These are phyloP conservation scores for Papilio machaon DNA, from an alignment of 1,140 invertebrate species.

Conservation along the genomic window DNA sequence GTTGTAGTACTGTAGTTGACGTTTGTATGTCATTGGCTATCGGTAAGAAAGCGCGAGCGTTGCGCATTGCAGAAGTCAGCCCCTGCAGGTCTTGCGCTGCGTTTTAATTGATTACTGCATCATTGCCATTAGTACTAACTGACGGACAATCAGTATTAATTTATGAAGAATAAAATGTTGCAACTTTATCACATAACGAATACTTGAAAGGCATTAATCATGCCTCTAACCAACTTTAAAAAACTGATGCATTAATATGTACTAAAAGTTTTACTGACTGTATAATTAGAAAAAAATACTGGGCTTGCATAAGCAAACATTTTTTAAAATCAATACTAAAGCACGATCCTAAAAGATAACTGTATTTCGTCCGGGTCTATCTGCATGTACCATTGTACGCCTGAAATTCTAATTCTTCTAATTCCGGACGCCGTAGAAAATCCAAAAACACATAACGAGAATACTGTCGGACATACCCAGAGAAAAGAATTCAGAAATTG, in stretches of 20 bases:
- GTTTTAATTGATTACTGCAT: conserved; percentile 4
- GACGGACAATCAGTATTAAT: background rate
- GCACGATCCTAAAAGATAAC: background rate
- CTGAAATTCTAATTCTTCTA: conserved; percentile 20
- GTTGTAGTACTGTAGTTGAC: background rate
- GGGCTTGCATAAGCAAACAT: too few relatives aligned
- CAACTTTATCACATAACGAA: background rate
- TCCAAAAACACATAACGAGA: background rate
- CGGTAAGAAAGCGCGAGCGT: background rate
- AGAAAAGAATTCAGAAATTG: background rate
- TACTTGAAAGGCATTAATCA: too few relatives aligned
- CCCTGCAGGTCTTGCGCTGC: background rate
- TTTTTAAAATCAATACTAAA: too few relatives aligned
- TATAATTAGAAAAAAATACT: too few relatives aligned
- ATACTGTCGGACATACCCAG: background rate
- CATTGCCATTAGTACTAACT: background rate
- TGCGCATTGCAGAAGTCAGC: background rate
- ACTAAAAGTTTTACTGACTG: too few relatives aligned
- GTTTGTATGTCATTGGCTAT: background rate
- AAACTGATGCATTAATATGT: too few relatives aligned
- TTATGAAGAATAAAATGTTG: background rate
- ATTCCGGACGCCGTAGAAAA: conserved; percentile 5
- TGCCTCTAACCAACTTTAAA: too few relatives aligned
- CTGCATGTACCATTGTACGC: background rate
- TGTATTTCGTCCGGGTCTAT: background rate